These are phyloP conservation scores for Bubo blakistoni DNA, from an alignment of 2,113 vertebrate genomes.

Conservation along the genomic window DNA sequence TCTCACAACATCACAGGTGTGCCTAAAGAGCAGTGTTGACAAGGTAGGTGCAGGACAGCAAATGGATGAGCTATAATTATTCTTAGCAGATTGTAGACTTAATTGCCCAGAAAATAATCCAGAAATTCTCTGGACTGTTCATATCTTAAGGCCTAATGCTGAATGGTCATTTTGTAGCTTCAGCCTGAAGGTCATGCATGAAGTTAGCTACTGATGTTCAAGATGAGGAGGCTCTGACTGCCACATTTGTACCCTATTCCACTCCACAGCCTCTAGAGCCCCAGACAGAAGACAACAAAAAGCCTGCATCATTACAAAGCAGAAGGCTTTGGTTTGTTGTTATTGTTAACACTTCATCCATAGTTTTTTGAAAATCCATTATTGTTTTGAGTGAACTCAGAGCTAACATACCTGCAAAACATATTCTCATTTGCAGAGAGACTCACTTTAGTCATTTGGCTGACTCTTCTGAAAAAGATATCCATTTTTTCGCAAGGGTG, in stretches of 20 bases:
- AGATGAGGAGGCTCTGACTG: neutral
- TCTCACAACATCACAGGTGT: neutral
- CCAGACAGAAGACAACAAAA: neutral
- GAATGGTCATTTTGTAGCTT: neutral
- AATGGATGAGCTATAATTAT: neutral
- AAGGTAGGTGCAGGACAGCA: neutral
- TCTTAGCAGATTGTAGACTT: neutral
- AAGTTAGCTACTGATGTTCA: neutral
- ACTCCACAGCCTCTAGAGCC: neutral
- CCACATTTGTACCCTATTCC: neutral
- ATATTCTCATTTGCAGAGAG: neutral
- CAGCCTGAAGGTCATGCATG: neutral
- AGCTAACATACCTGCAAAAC: neutral
- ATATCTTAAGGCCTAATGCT: neutral
- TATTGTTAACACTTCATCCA: neutral
- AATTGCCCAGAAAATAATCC: slow-evolving; percentile 11
- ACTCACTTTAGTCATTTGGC: neutral
- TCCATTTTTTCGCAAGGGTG: neutral
- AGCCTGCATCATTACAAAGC: neutral
- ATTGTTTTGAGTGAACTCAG: neutral
- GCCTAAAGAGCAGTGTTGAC: neutral
- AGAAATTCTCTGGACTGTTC: neutral
- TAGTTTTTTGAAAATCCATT: neutral
- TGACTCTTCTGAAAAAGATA: neutral
- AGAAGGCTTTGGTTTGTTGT: neutral